Evolutionary conservation across 2,797 vertebrate species (phyloP), one percentile per base, ranked within the genome.

Genomic region (Balearica regulorum): DNA sequence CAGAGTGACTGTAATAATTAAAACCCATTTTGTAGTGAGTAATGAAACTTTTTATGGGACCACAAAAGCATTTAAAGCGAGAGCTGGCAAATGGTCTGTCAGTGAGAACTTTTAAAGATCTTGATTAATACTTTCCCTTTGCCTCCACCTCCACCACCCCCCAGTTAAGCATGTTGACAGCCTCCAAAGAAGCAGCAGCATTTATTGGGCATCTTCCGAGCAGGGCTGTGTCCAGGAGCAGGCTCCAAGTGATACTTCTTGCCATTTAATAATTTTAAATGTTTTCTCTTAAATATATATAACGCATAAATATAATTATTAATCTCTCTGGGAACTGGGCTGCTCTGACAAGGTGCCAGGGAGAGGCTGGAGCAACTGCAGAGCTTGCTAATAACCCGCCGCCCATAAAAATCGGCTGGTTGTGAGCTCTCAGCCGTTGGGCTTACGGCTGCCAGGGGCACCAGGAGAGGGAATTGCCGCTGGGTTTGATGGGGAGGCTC

Each of bases 41-140:
- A 96, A 92, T 96, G 94, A 95, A 93, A 95, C 93, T 83, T 96
- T 96, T 97, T 97, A 97, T 95, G 95, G 91, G 95, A 96, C 95
- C 95, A 94, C 86, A 64, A 94, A 97, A 94, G 82, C 95, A 97
- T 75, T 97, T 95, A 96, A 93, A 95, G 69, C 1, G 4, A 95
- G 82, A 94, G 68, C 80, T 95, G 94, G 97, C 96, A 94, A 95
- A 96, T 92, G 77, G 86, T 65, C 90, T 93, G 93, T 94, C 93
- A 80, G 68, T 66, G 5, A 95, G 95, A 75, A 94, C 80, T 94
- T 97, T 96, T 92, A 82, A 95, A 91, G 82, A 71, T 93, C 92
- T 94, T 93, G 90, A 96, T 94, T 77, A 93, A 96, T 83, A 72
- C 86, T 93, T 95, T 90, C 87, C 89, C 46, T 91, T 35, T 16